A percentile compares a stretch with the other conserved stretches of the same genome.
Conservation (phyloP, 2,797 vertebrate species). For the Enteromius paludinosus region DNA sequence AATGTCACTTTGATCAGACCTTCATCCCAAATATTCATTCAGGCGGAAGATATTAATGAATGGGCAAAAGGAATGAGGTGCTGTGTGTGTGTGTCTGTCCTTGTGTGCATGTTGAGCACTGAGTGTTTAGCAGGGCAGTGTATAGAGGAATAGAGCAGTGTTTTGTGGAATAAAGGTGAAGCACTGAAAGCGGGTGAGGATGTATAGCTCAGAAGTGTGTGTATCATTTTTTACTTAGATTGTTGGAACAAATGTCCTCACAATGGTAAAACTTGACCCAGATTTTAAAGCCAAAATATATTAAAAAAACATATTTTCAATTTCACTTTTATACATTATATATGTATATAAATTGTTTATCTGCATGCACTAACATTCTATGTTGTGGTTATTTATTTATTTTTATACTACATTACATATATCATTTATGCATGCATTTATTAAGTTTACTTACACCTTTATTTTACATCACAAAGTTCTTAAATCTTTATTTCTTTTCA, state of each 20-base stretch:
- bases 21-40: constrained; percentile 76
- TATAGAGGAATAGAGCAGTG: neutral
- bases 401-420: neutral
- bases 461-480: neutral
- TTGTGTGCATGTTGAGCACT: neutral
- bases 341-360: neutral
- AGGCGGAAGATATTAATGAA: constrained; percentile 83
- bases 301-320: too few species aligned
- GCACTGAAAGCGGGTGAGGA: neutral
- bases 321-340: too few species aligned
- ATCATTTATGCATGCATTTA: neutral
- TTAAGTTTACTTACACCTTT: neutral
- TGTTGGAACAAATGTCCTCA: neutral
- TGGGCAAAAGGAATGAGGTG: constrained; percentile 63
- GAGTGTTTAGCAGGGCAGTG: neutral
- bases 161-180: constrained; percentile 13
- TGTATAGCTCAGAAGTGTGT: neutral
- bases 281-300: neutral
- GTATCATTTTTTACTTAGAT: neutral
- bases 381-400: neutral
- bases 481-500: neutral
- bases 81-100: constrained; percentile 51
- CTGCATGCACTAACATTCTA: neutral
- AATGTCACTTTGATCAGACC: constrained; percentile 78
- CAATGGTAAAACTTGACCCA: neutral